A percentile compares a stretch with the other conserved stretches of the same genome.
These are phyloP conservation scores for Meleagris gallopavo DNA, from an alignment of 2,113 vertebrate genomes.

Conservation along the genomic window DNA sequence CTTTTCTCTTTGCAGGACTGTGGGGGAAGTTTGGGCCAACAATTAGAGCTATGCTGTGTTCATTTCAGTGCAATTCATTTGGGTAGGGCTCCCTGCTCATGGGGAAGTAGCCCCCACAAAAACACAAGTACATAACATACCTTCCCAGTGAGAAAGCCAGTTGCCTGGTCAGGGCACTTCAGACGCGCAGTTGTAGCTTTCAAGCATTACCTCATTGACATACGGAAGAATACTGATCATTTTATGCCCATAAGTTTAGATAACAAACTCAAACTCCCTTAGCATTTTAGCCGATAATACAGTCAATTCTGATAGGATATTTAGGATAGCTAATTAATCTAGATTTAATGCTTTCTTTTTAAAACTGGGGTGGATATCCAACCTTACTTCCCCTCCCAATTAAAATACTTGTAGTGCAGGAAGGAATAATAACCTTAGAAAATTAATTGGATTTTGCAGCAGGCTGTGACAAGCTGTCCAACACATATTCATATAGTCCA, in stretches of 20 bases:
- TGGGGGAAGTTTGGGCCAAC: background rate
- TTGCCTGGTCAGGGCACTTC: background rate
- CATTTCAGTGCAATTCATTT: background rate
- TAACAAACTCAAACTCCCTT: background rate
- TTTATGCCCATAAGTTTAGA: background rate
- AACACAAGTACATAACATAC: background rate
- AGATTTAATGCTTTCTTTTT: constrained; percentile 11
- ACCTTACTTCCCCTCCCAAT: background rate
- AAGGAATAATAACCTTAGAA: constrained; percentile 29
- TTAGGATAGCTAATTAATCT: constrained; percentile 26
- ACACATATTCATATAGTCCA: background rate
- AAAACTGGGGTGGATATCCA: background rate
- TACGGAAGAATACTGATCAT: background rate
- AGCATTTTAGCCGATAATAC: background rate
- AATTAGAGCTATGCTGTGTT: background rate
- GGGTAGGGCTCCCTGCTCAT: background rate
- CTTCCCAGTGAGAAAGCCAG: background rate
- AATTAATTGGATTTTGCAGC: constrained; percentile 69
- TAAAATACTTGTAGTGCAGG: constrained; percentile 18
- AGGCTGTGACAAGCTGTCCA: constrained; percentile 49
- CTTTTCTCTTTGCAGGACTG: background rate
- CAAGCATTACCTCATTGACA: background rate
- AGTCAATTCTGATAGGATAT: background rate
- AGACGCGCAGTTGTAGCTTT: background rate
- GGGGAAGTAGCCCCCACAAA: background rate